These are phyloP conservation scores for Apodemus sylvaticus DNA, from an alignment of 2,113 vertebrate genomes.

Conservation along the genomic window DNA sequence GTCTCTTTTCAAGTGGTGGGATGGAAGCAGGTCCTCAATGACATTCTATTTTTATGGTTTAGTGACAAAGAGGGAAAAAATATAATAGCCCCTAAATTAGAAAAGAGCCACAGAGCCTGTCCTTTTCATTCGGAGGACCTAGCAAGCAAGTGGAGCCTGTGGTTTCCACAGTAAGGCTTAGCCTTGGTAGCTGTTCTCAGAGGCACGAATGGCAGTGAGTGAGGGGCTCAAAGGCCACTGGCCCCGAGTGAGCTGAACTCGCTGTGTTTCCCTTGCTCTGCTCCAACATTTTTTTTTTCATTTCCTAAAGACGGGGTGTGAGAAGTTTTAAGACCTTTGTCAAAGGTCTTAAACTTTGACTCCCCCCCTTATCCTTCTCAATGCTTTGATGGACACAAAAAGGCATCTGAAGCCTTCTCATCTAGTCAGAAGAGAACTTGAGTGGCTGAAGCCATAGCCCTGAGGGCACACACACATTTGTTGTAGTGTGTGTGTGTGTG, in stretches of 20 bases:
- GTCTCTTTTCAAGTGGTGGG: conserved; percentile 76
- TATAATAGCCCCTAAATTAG: conserved; percentile 34
- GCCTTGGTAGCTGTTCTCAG: neutral
- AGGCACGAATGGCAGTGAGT: neutral
- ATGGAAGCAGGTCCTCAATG: conserved; percentile 65
- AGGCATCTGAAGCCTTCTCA: conserved; percentile 55
- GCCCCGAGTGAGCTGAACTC: neutral
- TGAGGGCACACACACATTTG: neutral
- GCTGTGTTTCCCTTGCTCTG: neutral
- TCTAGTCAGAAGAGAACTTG: conserved; percentile 31
- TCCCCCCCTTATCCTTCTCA: neutral
- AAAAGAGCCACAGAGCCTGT: conserved; percentile 13
- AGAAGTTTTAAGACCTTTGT: conserved; percentile 22
- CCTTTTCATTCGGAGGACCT: neutral
- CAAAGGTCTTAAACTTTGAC: too few species aligned
- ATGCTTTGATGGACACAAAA: conserved; percentile 33
- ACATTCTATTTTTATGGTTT: conserved; percentile 77
- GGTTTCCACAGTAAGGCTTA: neutral
- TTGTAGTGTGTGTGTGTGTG: too few species aligned
- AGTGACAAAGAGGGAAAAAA: conserved; percentile 68
- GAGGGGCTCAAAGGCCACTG: neutral
- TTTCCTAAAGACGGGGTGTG: conserved; percentile 37
- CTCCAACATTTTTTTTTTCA: neutral
- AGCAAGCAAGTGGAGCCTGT: neutral
- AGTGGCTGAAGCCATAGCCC: neutral